Evolutionary conservation across 2,113 vertebrate species (phyloP).

Genomic region (Callithrix jacchus): DNA sequence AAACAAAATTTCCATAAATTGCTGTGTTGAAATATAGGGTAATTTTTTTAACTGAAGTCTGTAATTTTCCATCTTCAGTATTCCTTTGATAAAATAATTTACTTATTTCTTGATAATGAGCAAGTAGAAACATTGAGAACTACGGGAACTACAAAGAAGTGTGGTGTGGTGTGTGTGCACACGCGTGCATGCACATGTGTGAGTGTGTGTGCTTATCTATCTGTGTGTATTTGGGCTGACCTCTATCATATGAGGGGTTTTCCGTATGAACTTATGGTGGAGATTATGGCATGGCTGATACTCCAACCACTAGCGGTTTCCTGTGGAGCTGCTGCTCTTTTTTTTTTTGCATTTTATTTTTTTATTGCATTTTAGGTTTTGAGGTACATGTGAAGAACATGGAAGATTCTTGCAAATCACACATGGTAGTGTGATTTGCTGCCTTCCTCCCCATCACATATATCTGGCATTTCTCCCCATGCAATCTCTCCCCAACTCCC

Average conservation of each 20-base stretch:
- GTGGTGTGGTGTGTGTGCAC: not conserved
- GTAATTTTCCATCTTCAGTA: slow-evolving; percentile 27
- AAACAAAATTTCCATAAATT: slow-evolving; percentile 35
- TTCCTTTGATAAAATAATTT: not conserved
- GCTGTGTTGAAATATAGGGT: slow-evolving; percentile 8
- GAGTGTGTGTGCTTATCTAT: not conserved
- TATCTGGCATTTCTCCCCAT: too few species aligned
- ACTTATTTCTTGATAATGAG: not conserved
- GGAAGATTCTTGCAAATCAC: too few species aligned
- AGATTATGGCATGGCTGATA: not conserved
- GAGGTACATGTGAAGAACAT: too few species aligned
- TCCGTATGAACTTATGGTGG: not conserved
- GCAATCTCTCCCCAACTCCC: too few species aligned
- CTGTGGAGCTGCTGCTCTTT: too few species aligned
- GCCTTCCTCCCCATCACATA: too few species aligned
- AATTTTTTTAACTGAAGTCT: slow-evolving; percentile 8
- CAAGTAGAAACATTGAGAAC: not conserved
- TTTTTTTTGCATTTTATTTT: too few species aligned
- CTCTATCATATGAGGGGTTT: not conserved
- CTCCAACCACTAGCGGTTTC: fast-evolving
- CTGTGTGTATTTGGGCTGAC: not conserved
- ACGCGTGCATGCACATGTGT: not conserved
- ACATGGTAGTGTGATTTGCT: too few species aligned
- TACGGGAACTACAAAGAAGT: not conserved
- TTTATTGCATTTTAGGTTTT: too few species aligned